Conservation (phyloP, 1,140 invertebrate genomes). For the Ceratina australensis region DNA sequence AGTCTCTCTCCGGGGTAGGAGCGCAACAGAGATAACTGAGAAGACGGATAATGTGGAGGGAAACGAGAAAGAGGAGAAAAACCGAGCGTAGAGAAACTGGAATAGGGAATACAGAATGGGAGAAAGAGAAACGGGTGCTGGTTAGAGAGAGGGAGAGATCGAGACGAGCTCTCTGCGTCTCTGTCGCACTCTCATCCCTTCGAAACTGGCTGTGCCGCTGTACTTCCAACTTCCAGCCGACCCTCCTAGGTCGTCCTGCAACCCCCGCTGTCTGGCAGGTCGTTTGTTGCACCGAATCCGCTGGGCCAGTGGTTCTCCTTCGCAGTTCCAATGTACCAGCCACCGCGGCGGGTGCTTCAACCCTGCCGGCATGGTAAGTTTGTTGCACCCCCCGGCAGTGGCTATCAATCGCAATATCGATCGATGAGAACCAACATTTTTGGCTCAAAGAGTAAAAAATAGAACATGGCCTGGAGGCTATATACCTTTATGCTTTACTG, state of each 20-base stretch:
- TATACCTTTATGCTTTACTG: too few species aligned
- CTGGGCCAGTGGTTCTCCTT: conserved; percentile 74
- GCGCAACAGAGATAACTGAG: conserved; percentile 1
- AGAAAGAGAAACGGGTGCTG: conserved; percentile 17
- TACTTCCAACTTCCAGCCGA: conserved; percentile 58
- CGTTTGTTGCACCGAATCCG: conserved; percentile 76
- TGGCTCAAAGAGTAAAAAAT: neutral
- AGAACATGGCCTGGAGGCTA: neutral
- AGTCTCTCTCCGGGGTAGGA: neutral
- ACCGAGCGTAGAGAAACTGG: conserved; percentile 7
- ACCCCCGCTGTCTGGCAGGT: conserved; percentile 72
- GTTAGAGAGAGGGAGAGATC: neutral
- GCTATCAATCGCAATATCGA: conserved; percentile 50
- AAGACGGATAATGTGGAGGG: conserved; percentile 20
- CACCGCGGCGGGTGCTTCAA: conserved; percentile 63
- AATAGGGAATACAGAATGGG: neutral
- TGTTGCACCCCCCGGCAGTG: conserved; percentile 69
- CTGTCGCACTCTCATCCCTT: conserved; percentile 33
- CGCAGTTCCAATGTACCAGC: conserved; percentile 34
- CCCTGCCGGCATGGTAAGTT: conserved; percentile 61
- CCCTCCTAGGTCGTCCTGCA: conserved; percentile 55
- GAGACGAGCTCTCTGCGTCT: neutral
- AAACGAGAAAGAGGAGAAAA: conserved; percentile 17
- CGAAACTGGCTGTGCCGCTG: conserved; percentile 64
- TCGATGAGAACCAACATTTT: neutral